phyloP scores from a whole-genome alignment of 2,888 invertebrate species.

The Chymomyza amoena region DNA sequence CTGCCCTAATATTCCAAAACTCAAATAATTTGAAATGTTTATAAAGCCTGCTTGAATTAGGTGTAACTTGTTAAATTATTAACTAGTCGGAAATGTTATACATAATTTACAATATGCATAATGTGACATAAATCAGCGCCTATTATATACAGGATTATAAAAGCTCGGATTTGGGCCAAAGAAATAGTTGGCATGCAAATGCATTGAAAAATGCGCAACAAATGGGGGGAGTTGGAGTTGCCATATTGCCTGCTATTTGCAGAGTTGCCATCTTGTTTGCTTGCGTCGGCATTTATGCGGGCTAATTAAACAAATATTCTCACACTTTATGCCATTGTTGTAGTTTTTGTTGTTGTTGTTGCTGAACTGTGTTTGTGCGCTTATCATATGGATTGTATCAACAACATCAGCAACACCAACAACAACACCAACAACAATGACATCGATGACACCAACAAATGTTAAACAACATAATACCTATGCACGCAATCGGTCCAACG shows the following conservation, averaged over 20 bases:
- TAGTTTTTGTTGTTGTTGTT: background rate
- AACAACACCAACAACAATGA: constrained; percentile 24
- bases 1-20: background rate
- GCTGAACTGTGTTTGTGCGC: constrained; percentile 21
- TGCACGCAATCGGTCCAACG: background rate
- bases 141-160: background rate
- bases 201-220: constrained; percentile 42
- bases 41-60: background rate
- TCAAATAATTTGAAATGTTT: background rate
- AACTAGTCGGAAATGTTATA: background rate
- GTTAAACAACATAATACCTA: constrained; percentile 56
- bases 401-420: constrained; percentile 29
- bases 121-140: background rate
- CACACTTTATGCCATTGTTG: background rate
- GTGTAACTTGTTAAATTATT: background rate
- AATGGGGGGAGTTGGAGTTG: constrained; percentile 21
- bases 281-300: constrained; percentile 60
- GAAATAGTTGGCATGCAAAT: background rate
- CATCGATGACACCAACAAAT: constrained; percentile 45
- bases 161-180: constrained; percentile 5
- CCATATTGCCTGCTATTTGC: constrained; percentile 31
- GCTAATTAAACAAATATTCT: constrained; percentile 68
- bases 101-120: background rate
- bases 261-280: constrained; percentile 38
- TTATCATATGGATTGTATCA: constrained; percentile 53